Evolutionary conservation across 2,113 vertebrate species (phyloP), one percentile per base, ranked within the genome.

Genomic region (Erpornis zantholeuca): DNA sequence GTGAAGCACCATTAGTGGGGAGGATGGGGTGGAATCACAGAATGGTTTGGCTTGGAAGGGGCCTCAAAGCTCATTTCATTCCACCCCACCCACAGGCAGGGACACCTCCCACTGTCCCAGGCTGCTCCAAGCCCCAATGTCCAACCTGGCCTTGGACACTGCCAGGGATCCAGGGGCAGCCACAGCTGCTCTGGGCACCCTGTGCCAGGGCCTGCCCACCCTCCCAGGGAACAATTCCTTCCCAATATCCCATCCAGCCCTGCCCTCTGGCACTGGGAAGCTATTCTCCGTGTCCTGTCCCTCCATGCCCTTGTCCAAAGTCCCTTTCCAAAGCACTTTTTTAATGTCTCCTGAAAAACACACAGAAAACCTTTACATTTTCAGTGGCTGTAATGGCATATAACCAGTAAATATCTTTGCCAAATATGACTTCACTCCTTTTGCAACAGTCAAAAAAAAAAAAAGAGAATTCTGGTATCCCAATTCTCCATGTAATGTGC

Each of bases 61-160:
- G 54, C 5, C 3, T 35, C 19, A 40, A 76, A 89, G 4, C 1
- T 4, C 53, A 40, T 35, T 8, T 7, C 5, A 10, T 4, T 1
- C 14, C 12, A 6, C 2, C 29, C 3, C 3, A 69, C 38, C 24
- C 54, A 18, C 13, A n/a, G 20, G 9, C 38, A 82, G n/a, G 61
- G 54, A 35, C 54, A 47, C 14, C 9, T 82, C 1, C 16, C 40
- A 31, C 47, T 21, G 0, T 3, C 47, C 79, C 63, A 82, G 45
- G 45, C 0, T 76, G n/a, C 11, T 35, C 78, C 47, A 1, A 76
- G 13, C 13, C 9, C n/a, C 0, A 42, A 42, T 42, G 0, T 29
- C 61, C 70, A 82, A 0, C 24, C 61, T 61, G 47, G 7, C 11
- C 54, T 54, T 27, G 70, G 40, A 0, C 63, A 49, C 12, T 69